Evolutionary conservation across 2,888 invertebrate genomes (phyloP).

Genomic region (Cetonia aurata): DNA sequence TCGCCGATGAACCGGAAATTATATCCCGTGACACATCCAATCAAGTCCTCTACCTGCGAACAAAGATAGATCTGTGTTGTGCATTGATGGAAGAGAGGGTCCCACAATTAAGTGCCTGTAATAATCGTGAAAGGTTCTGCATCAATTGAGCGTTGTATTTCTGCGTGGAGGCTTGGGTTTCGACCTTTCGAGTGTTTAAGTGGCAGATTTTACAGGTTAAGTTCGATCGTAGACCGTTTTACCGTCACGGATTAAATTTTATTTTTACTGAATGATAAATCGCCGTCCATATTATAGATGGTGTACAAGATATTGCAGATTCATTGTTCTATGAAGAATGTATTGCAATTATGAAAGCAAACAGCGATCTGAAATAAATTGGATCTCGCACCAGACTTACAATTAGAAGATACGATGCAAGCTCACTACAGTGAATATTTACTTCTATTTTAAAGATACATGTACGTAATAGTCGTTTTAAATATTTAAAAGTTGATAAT

Average conservation of each 20-base stretch:
- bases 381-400: too few species aligned
- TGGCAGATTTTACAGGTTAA: slow-evolving; percentile 36
- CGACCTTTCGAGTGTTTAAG: slow-evolving; percentile 41
- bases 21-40: slow-evolving; percentile 60
- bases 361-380: too few species aligned
- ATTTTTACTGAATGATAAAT: slow-evolving; percentile 18
- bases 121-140: slow-evolving; percentile 49
- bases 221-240: slow-evolving; percentile 12
- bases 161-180: slow-evolving; percentile 31
- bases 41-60: slow-evolving; percentile 57
- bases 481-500: too few species aligned
- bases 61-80: slow-evolving; percentile 51
- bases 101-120: slow-evolving; percentile 49
- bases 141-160: slow-evolving; percentile 40
- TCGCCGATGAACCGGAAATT: slow-evolving; percentile 58
- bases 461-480: too few species aligned
- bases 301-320: slow-evolving; percentile 8
- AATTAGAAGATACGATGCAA: too few species aligned
- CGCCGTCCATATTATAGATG: slow-evolving; percentile 1
- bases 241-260: slow-evolving; percentile 14
- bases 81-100: slow-evolving; percentile 43
- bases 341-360: background rate
- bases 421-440: too few species aligned
- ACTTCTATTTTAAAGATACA: too few species aligned
- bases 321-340: background rate